These are phyloP conservation scores for Oligia strigilis DNA, from an alignment of 2,888 invertebrate species.

Conservation along the genomic window DNA sequence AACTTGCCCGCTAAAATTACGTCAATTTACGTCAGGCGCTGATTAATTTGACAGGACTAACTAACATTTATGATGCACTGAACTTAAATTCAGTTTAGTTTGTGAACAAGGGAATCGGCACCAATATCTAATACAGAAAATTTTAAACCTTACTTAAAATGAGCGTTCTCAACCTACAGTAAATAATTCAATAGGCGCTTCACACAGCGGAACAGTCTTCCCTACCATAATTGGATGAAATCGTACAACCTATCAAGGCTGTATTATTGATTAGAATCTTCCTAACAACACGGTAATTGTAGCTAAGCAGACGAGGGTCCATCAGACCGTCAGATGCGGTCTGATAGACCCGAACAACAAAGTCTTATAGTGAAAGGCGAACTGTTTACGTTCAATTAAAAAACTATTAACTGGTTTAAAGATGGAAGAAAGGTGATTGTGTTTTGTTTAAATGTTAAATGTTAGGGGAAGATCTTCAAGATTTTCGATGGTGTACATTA, in stretches of 20 bases:
- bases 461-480: too few relatives aligned
- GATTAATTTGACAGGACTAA: too few relatives aligned
- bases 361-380: conserved; percentile 64
- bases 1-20: too few relatives aligned
- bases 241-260: conserved; percentile 65
- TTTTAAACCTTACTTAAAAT: background rate
- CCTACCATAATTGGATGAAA: conserved; percentile 69
- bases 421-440: conserved; percentile 1
- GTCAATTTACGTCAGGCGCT: too few relatives aligned
- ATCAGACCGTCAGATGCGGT: conserved; percentile 62
- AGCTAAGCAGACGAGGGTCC: conserved; percentile 18
- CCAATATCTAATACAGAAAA: background rate
- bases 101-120: too few relatives aligned
- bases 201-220: conserved; percentile 1
- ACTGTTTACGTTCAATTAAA: conserved; percentile 67
- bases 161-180: background rate
- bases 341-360: conserved; percentile 68
- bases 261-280: conserved; percentile 57
- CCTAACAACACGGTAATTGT: conserved; percentile 51
- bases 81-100: too few relatives aligned
- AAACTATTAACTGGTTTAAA: conserved; percentile 49
- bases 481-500: too few relatives aligned
- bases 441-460: conserved; percentile 9
- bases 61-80: too few relatives aligned
- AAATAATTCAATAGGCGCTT: conserved; percentile 5